phyloP scores from a whole-genome alignment of 2,797 vertebrate species.

The Cossypha niveicapilla region DNA sequence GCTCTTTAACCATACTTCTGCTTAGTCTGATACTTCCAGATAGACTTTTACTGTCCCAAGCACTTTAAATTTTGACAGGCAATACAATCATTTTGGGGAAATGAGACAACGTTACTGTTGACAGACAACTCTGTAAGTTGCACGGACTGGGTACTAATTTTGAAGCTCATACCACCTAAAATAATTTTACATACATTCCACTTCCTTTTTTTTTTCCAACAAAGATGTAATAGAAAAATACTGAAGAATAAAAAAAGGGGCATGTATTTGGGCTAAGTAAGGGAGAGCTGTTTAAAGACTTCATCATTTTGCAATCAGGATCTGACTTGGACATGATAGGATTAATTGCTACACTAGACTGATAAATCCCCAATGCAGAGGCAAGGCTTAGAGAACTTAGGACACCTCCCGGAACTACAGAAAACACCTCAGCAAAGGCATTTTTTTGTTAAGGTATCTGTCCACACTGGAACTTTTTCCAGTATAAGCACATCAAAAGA shows the following conservation, averaged over 20 bases:
- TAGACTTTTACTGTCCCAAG: neutral
- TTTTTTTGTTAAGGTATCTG: neutral
- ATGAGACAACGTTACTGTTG: fast-evolving
- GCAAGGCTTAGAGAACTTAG: neutral
- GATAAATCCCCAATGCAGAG: neutral
- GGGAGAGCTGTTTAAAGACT: neutral
- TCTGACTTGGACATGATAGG: neutral
- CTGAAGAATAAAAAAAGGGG: fast-evolving
- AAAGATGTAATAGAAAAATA: neutral
- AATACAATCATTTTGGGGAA: neutral
- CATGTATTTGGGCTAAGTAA: neutral
- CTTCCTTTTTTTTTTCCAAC: neutral
- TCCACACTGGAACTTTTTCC: neutral
- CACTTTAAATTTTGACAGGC: neutral
- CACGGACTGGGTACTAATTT: neutral
- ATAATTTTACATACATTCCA: neutral
- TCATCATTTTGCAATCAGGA: neutral
- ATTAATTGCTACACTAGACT: neutral
- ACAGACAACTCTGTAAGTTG: neutral
- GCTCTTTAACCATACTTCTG: neutral
- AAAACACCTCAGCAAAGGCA: neutral
- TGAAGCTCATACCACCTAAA: neutral
- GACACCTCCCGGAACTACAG: neutral
- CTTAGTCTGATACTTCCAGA: neutral
- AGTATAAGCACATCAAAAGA: neutral